Base-by-base conservation (phyloP, 2,888 invertebrate species). In the Philereme vetulata region DNA sequence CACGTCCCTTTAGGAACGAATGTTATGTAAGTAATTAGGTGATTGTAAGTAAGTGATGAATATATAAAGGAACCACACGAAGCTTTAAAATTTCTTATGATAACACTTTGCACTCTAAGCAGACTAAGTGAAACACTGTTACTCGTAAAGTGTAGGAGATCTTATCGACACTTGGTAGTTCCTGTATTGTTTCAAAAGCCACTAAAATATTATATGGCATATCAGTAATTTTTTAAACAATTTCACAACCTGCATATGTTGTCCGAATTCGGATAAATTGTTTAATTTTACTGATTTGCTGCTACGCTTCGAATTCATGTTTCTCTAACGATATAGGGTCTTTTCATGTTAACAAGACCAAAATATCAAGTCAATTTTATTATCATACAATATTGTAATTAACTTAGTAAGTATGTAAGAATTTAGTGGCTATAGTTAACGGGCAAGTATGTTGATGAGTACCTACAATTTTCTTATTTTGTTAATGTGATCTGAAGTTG, bases 61-160 rank as follows among this genome's bases (percentile, higher is more conserved):
- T 87, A 88, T 86, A 78, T 58, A 82, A 87, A 82, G 75, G 85
- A 92, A 91, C 90, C 92, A 92, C 92, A 88, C 85, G 85, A 91
- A 92, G 92, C 92, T 92, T 92, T 92, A 92, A 92, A 86, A 91
- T 88, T 89, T 91, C 92, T 92, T 92, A 92, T 92, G 92, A 92
- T 85, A 87, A 89, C 90, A 89, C 88, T 89, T 67, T 85, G 90
- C 92, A 92, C 92, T 85, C 76, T 90, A 87, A 85, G 86, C 90
- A 86, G 85, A 84, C 78, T 87, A 86, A 84, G 83, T 84, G 76
- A 84, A 83, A 83, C 86, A 76, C 76, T 72, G 75, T 66, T 83
- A 72, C 21, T 21, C 21, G 21, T 80, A 82, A 62, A 57, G 60
- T 45, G 63, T 64, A 76, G 72, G 59, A 78, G 74, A 75, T 72